Percentiles rank a stretch among this genome's conserved stretches.
Conservation (phyloP, 2,797 vertebrate species). For the Sparus aurata region DNA sequence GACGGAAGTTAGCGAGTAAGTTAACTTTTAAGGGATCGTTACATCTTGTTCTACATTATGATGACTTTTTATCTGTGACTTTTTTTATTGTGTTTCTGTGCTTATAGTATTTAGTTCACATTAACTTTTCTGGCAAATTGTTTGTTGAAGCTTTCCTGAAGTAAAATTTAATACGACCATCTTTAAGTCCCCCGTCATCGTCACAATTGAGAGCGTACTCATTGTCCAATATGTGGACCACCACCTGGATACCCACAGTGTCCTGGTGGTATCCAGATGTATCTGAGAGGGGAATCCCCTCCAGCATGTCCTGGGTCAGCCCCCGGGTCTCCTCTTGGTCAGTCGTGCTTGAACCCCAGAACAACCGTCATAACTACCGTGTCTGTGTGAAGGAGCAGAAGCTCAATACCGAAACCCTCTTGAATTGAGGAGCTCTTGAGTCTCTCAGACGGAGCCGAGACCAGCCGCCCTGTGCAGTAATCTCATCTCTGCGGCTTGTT, state of each 20-base stretch:
- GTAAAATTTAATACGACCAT: background rate
- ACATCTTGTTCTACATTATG: background rate
- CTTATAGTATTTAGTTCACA: background rate
- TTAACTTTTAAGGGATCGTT: background rate
- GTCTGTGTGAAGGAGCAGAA: conserved; percentile 14
- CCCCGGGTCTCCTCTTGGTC: conserved; percentile 19
- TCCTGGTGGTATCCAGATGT: background rate
- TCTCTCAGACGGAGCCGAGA: conserved; percentile 20
- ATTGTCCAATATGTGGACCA: no score
- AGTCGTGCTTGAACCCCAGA: conserved; percentile 8
- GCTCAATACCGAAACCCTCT: conserved; percentile 21
- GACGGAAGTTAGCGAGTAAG: no score
- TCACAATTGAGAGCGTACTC: conserved; percentile 15
- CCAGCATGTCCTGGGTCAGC: conserved; percentile 11
- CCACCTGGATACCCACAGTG: no score
- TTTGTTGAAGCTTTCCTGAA: background rate
- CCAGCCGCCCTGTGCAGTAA: conserved; percentile 16
- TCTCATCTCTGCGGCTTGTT: conserved; percentile 37
- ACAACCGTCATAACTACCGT: conserved; percentile 4
- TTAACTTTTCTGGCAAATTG: background rate
- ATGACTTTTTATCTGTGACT: background rate
- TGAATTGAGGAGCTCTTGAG: conserved; percentile 33
- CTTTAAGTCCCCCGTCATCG: conserved; percentile 7
- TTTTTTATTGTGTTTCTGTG: background rate
- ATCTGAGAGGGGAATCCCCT: conserved; percentile 17